Conservation (phyloP, 2,113 vertebrate genomes). For the Stegostoma tigrinum region DNA sequence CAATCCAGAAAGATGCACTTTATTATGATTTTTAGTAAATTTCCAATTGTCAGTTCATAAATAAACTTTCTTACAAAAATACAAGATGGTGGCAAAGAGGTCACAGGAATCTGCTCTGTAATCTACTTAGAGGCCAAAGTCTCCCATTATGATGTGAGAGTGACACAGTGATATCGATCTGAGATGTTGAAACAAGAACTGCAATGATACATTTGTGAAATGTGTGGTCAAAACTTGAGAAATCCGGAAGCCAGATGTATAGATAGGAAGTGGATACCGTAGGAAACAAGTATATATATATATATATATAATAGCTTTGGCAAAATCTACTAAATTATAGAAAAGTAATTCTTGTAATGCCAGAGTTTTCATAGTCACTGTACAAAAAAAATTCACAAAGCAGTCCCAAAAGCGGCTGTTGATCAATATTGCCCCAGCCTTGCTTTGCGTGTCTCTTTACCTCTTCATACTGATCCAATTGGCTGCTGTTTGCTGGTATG, state of each 20-base stretch:
- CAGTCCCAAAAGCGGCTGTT: no score
- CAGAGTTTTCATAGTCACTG: not conserved
- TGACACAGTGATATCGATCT: not conserved
- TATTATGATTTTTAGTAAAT: not conserved
- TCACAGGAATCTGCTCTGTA: not conserved
- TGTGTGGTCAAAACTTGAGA: not conserved
- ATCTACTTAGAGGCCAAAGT: not conserved
- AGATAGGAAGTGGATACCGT: not conserved
- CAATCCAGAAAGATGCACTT: not conserved
- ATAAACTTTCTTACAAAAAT: not conserved
- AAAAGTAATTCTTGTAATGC: not conserved
- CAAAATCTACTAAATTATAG: not conserved
- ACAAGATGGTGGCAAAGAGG: not conserved
- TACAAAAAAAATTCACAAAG: not conserved
- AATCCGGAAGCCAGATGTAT: not conserved
- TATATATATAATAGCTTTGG: not conserved
- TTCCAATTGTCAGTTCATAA: not conserved
- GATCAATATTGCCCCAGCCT: not conserved
- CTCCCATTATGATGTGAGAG: not conserved
- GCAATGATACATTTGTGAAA: no score
- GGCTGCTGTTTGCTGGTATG: constrained; percentile 81
- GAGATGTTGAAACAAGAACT: not conserved
- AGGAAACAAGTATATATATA: not conserved
- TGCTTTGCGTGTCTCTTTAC: constrained; percentile 50
- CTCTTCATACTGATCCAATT: constrained; percentile 78